Evolutionary conservation across 2,113 vertebrate species (phyloP).

Genomic region (Chionodraco myersi): DNA sequence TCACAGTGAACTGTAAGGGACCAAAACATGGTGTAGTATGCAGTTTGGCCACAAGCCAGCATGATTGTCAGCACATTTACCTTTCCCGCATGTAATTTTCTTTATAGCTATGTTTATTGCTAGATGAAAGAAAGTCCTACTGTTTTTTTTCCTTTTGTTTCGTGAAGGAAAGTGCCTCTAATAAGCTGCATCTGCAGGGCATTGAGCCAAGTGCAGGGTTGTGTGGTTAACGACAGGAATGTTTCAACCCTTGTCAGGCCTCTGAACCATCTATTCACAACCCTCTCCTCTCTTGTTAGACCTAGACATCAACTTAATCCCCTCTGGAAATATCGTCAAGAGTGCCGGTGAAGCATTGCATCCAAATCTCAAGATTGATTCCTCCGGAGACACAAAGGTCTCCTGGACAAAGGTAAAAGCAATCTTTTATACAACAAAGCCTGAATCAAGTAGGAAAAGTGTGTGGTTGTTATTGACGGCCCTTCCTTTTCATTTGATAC

Average conservation of each 20-base stretch:
- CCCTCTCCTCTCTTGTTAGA: conserved; percentile 80
- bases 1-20: conserved; percentile 93
- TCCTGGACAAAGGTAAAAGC: conserved; percentile 91
- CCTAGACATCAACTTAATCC: conserved; percentile 90
- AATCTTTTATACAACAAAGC: not conserved
- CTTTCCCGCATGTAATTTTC: conserved; percentile 6
- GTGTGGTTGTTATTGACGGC: conserved; percentile 16
- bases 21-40: not conserved
- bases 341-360: conserved; percentile 85
- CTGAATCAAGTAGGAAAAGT: not conserved
- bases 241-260: conserved; percentile 51
- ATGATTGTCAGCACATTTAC: conserved; percentile 9
- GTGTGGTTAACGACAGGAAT: conserved; percentile 57
- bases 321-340: conserved; percentile 86
- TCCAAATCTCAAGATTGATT: conserved; percentile 83
- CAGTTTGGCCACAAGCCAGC: conserved; percentile 1
- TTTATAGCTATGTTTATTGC: conserved; percentile 18
- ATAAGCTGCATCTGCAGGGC: conserved; percentile 61
- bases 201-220: conserved; percentile 50
- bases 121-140: conserved; percentile 27
- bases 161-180: conserved; percentile 53
- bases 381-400: conserved; percentile 86
- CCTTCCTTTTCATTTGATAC: conserved; percentile 35
- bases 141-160: conserved; percentile 36
- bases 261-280: conserved; percentile 56